A percentile compares a stretch with the other conserved stretches of the same genome.
Evolutionary conservation across 2,113 vertebrate genomes (phyloP).

Genomic region (Saccopteryx leptura): DNA sequence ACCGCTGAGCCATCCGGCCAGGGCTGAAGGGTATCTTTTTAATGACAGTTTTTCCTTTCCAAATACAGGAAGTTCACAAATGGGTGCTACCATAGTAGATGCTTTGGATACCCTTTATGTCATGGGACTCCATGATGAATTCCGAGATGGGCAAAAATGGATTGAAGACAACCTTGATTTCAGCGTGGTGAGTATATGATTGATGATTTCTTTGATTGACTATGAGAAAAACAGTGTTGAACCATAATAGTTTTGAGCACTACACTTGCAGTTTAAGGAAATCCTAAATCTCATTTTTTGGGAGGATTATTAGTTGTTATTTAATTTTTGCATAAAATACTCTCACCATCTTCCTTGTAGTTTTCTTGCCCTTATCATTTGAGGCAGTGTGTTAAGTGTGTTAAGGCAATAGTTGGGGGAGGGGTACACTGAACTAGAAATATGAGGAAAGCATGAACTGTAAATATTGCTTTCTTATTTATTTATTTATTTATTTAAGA

Average conservation of each 20-base stretch:
- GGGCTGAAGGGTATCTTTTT: constrained; percentile 65
- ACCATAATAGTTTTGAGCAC: not conserved
- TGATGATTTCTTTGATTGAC: constrained; percentile 40
- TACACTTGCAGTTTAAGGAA: constrained; percentile 48
- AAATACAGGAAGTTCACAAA: constrained; percentile 95
- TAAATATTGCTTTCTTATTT: not conserved
- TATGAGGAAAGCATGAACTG: constrained; percentile 29
- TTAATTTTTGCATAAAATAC: constrained; percentile 47
- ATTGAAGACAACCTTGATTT: constrained; percentile 98
- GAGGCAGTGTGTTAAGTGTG: not conserved
- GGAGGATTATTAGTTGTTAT: constrained; percentile 8
- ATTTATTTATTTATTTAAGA: constrained; percentile 14
- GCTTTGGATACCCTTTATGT: constrained; percentile 98
- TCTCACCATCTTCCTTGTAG: not conserved
- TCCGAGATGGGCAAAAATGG: constrained; percentile 98
- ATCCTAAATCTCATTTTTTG: not conserved
- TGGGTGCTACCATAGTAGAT: constrained; percentile 98
- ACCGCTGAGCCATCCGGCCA: too few relatives aligned
- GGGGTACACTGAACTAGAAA: not conserved
- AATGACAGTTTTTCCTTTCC: constrained; percentile 65
- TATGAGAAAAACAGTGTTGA: not conserved
- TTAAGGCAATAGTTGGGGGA: not conserved
- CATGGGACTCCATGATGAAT: constrained; percentile 98
- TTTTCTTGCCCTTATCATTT: constrained; percentile 54
- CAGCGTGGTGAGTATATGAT: constrained; percentile 92